Conservation (phyloP, 1,140 invertebrate genomes). For the Atta colombica region DNA sequence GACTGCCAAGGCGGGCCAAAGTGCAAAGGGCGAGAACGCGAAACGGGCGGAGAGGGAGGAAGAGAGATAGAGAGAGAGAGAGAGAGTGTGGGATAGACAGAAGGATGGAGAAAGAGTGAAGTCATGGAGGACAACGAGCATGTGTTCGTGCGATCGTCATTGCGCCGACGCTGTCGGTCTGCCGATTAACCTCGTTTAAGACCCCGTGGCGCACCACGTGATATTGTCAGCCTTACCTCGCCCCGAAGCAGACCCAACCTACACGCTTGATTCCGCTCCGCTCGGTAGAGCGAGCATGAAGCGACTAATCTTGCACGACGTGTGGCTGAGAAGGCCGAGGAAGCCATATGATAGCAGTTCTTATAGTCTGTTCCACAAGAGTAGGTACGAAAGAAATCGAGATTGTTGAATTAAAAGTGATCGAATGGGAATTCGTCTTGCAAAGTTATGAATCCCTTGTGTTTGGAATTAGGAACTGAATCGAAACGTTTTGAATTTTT, state of each 20-base stretch:
- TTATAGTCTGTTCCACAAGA: neutral
- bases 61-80: neutral
- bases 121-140: slow-evolving; percentile 45
- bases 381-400: neutral
- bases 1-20: slow-evolving; percentile 45
- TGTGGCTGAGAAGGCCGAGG: slow-evolving; percentile 36
- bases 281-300: slow-evolving; percentile 43
- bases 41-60: slow-evolving; percentile 2
- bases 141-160: slow-evolving; percentile 72
- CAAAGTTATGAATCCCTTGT: neutral
- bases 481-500: neutral
- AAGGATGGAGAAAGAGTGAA: neutral
- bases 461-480: neutral
- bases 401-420: slow-evolving; percentile 15
- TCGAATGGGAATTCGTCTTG: neutral
- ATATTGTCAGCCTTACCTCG: slow-evolving; percentile 75
- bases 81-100: neutral
- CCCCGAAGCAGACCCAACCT: slow-evolving; percentile 79
- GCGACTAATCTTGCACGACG: slow-evolving; percentile 62
- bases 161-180: slow-evolving; percentile 81
- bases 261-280: slow-evolving; percentile 59
- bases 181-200: slow-evolving; percentile 85
- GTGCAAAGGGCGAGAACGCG: slow-evolving; percentile 43
- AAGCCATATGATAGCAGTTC: slow-evolving; percentile 50
- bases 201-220: slow-evolving; percentile 84